These are phyloP conservation scores for Pedionomus torquatus DNA, from an alignment of 2,113 vertebrate genomes.

Conservation along the genomic window DNA sequence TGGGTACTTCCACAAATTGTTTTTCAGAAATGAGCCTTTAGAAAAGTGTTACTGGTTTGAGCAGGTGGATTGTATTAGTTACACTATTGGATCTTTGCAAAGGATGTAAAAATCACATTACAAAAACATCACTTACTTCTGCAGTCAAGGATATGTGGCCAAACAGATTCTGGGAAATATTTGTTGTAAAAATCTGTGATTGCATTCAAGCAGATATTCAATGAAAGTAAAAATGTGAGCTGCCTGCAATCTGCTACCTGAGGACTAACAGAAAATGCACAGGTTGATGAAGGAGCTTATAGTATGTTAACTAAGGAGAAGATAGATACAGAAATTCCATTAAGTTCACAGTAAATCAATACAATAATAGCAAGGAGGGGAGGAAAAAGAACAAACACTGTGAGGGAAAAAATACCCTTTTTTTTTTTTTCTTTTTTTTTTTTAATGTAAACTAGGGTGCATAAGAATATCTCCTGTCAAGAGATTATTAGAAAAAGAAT, in stretches of 20 bases:
- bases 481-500: neutral
- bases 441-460: rapidly evolving
- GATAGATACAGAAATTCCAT: neutral
- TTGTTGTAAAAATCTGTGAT: neutral
- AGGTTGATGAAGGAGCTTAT: neutral
- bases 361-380: neutral
- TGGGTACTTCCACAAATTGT: neutral
- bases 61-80: neutral
- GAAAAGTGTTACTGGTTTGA: neutral
- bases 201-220: neutral
- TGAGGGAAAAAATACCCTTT: neutral
- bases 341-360: neutral
- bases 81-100: neutral
- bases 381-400: neutral
- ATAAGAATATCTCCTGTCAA: neutral
- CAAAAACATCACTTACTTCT: neutral
- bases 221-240: neutral
- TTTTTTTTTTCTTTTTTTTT: neutral
- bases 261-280: neutral
- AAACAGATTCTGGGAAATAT: neutral
- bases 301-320: conserved; percentile 2
- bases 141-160: neutral
- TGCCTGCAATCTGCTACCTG: neutral
- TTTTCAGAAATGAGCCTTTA: neutral
- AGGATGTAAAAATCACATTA: neutral